phyloP scores from a whole-genome alignment of 2,888 invertebrate species.

The Ferrisia virgata region DNA sequence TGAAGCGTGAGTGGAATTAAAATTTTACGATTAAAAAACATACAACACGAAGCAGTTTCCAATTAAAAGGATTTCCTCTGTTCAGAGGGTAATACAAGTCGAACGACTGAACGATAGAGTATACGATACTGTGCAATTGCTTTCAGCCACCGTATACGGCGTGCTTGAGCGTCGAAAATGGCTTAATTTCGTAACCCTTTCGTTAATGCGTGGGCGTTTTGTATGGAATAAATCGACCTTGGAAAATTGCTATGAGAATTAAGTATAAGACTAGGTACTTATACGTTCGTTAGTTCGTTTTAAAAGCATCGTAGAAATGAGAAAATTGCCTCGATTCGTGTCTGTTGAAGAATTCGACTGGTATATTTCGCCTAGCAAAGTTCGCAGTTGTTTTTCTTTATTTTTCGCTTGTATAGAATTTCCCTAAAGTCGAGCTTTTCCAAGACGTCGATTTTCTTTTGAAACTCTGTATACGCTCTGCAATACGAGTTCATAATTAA shows the following conservation, averaged over 20 bases:
- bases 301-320: background rate
- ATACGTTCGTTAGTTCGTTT: background rate
- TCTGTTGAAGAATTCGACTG: background rate
- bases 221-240: background rate
- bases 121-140: background rate
- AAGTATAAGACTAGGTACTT: too few relatives aligned
- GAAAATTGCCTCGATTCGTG: background rate
- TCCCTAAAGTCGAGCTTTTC: background rate
- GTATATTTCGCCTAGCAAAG: too few relatives aligned
- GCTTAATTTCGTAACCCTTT: background rate
- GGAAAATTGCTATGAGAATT: background rate
- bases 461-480: background rate
- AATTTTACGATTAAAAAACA: background rate
- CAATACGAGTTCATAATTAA: background rate
- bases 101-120: background rate
- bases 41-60: background rate
- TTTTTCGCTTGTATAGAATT: background rate
- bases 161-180: background rate
- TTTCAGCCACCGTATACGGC: background rate
- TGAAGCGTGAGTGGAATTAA: background rate
- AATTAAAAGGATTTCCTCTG: background rate
- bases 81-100: too few relatives aligned
- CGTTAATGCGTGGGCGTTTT: background rate
- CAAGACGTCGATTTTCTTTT: background rate
- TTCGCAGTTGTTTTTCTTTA: too few relatives aligned